Evolutionary conservation across 1,140 invertebrate species (phyloP).

Genomic region (Leptestheria dahalacensis): DNA sequence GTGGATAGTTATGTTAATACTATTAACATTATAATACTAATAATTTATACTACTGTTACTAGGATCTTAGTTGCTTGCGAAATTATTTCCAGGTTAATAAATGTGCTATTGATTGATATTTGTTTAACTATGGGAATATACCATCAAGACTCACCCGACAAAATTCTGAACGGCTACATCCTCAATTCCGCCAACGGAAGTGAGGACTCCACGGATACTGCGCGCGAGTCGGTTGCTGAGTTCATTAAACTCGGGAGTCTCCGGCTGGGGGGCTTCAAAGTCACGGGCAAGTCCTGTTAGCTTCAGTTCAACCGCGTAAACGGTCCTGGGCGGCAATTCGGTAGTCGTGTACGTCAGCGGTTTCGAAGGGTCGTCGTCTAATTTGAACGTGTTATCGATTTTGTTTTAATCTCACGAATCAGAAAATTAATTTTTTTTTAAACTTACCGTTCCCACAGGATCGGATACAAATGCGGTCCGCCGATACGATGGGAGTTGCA

Average conservation of each 20-base stretch:
- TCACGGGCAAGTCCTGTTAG: constrained; percentile 57
- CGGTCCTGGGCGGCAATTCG: constrained; percentile 40
- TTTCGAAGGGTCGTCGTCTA: background rate
- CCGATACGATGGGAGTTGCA: constrained; percentile 52
- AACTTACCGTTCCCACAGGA: constrained; percentile 18
- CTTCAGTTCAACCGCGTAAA: constrained; percentile 55
- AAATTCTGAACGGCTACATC: constrained; percentile 49
- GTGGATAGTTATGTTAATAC: too few relatives aligned
- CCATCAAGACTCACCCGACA: constrained; percentile 44
- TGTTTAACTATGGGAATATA: background rate
- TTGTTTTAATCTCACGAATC: background rate
- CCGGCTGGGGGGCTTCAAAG: constrained; percentile 48
- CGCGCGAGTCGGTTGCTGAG: constrained; percentile 49
- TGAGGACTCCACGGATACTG: constrained; percentile 45
- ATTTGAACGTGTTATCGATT: too few relatives aligned
- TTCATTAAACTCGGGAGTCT: constrained; percentile 51
- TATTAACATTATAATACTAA: too few relatives aligned
- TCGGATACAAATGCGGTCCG: constrained; percentile 61
- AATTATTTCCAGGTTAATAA: too few relatives aligned
- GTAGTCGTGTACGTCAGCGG: constrained; percentile 2
- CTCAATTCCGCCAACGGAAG: constrained; percentile 50
- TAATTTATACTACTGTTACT: too few relatives aligned
- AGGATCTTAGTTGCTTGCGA: too few relatives aligned
- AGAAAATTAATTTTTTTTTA: background rate
- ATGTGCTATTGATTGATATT: too few relatives aligned